Conservation (phyloP, 2,113 vertebrate species). For the Pachycephala philippinensis region DNA sequence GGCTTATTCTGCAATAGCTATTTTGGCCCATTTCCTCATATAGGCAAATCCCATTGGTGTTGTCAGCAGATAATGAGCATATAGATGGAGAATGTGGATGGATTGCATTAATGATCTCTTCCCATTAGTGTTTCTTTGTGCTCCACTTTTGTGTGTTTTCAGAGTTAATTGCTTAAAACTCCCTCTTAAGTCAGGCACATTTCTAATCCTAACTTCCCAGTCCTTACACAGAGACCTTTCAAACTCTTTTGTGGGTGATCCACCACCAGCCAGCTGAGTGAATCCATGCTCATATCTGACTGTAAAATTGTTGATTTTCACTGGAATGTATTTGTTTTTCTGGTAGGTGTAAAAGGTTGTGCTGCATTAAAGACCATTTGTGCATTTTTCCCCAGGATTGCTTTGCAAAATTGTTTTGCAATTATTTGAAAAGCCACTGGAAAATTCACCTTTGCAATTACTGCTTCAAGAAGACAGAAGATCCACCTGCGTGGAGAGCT, state of each 20-base stretch:
- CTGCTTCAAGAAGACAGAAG: background rate
- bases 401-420: background rate
- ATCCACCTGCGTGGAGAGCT: background rate
- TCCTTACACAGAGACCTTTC: slow-evolving; percentile 6
- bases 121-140: slow-evolving; percentile 59
- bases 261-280: background rate
- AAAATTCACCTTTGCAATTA: background rate
- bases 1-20: slow-evolving; percentile 40
- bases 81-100: slow-evolving; percentile 55
- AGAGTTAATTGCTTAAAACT: slow-evolving; percentile 62
- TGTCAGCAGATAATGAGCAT: slow-evolving; percentile 60
- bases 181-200: slow-evolving; percentile 21
- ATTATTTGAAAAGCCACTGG: background rate
- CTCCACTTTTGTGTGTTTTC: slow-evolving; percentile 51
- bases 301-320: background rate
- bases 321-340: background rate
- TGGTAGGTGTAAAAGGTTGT: background rate
- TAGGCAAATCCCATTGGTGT: slow-evolving; percentile 54
- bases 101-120: slow-evolving; percentile 63
- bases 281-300: background rate
- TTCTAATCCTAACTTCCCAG: slow-evolving; percentile 40
- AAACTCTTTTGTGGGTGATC: slow-evolving; percentile 22
- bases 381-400: background rate
- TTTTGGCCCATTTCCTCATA: slow-evolving; percentile 54
- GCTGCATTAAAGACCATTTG: background rate